Evolutionary conservation across 2,797 vertebrate species (phyloP), one percentile per base, ranked within the genome.

Genomic region (Pseudochaenichthys georgianus): DNA sequence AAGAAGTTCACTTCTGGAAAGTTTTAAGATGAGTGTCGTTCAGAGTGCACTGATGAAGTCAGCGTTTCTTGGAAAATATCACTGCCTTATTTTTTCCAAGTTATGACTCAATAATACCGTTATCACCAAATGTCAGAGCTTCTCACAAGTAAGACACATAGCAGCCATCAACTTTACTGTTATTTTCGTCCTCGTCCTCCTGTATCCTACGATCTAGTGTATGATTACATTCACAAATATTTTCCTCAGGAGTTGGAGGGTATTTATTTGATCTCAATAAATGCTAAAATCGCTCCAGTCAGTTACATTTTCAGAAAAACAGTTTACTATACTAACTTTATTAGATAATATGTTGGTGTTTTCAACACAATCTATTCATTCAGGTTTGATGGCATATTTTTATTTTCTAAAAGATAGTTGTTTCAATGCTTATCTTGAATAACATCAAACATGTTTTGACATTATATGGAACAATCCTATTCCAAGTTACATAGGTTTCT

Each of bases 1-100:
- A 70, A 64, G 47, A 43, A 47, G n/a, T 70, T 80, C 31, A n/a
- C 47, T 13, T 55, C 7, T 16, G 16, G 5, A 69, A 77, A 65
- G n/a, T 73, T 23, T 57, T 34, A 64, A 17, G 17, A 23, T 23
- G 6, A 67, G 60, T 17, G 23, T 21, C 11, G 9, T 52, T 65
- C 28, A 28, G 28, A 42, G 41, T 45, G 17, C 17, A 5, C 11
- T 5, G 21, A 46, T 58, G 31, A 52, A 66, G 9, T 72, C 53
- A 42, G 69, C 41, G 31, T 31, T 74, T 28, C 17, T 46, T 13
- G 2, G 45, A 52, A 77, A 57, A 48, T 55, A 15, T 69, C 17
- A n/a, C 17, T 7, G 6, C 34, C 34, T 42, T n/a, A 52, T 51
- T 59, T 52, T 57, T 52, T 57, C n/a, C 21, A 60, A 63, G 45